Conservation (phyloP, 2,888 invertebrate species). For the Altica lythri region DNA sequence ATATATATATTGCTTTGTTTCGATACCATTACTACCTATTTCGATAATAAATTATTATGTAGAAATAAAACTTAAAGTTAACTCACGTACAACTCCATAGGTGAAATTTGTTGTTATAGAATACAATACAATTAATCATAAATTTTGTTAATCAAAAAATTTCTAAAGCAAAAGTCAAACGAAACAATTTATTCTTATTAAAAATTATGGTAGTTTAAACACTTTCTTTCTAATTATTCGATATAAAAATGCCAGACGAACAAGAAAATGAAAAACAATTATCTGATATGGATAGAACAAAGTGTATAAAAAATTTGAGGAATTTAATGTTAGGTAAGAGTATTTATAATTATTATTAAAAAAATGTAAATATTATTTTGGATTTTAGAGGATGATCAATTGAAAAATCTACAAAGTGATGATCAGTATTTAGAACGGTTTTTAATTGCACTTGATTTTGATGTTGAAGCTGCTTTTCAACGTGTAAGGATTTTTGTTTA, state of each 20-base stretch:
- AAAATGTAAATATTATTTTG: neutral
- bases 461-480: conserved; percentile 49
- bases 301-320: conserved; percentile 29
- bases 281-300: conserved; percentile 15
- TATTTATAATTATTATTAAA: neutral
- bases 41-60: too few relatives aligned
- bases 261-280: neutral
- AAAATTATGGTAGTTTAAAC: neutral
- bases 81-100: too few relatives aligned
- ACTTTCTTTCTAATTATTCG: neutral
- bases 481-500: conserved; percentile 42
- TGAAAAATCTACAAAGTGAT: conserved; percentile 48
- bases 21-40: too few relatives aligned
- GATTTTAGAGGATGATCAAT: conserved; percentile 43
- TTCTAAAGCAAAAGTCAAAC: too few relatives aligned
- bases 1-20: too few relatives aligned
- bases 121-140: too few relatives aligned
- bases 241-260: conserved; percentile 1
- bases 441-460: conserved; percentile 49
- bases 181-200: too few relatives aligned
- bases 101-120: too few relatives aligned
- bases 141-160: too few relatives aligned
- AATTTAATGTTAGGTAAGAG: conserved; percentile 34
- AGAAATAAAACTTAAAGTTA: too few relatives aligned
- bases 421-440: conserved; percentile 50